phyloP scores from a whole-genome alignment of 1,140 invertebrate species.

The Diploscapter pachys region DNA sequence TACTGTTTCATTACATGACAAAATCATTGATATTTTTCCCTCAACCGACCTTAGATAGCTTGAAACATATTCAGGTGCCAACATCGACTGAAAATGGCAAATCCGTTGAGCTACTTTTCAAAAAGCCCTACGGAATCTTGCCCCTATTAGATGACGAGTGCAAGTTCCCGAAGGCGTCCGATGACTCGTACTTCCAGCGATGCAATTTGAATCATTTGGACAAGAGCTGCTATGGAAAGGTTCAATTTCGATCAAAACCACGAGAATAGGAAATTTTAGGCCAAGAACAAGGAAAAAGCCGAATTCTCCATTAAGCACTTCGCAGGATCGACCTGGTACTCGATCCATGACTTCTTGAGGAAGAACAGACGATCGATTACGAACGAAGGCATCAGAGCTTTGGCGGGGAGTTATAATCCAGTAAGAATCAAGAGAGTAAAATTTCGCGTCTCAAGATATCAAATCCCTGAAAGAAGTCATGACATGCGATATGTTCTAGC shows the following conservation, averaged over 20 bases:
- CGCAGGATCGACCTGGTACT: conserved; percentile 29
- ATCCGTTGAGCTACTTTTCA: conserved; percentile 21
- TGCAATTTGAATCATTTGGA: conserved; percentile 32
- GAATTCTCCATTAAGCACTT: conserved; percentile 31
- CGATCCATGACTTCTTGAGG: conserved; percentile 19
- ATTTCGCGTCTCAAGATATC: too few species aligned
- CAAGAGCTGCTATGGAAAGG: conserved; percentile 29
- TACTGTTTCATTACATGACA: not conserved
- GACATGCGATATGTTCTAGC: not conserved
- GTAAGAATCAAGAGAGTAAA: not conserved
- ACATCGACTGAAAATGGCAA: conserved; percentile 13
- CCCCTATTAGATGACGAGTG: conserved; percentile 25
- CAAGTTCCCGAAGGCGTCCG: conserved; percentile 31
- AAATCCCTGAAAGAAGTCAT: too few species aligned
- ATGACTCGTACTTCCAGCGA: conserved; percentile 27
- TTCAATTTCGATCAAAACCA: not conserved
- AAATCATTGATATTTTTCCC: not conserved
- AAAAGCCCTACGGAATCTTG: conserved; percentile 32
- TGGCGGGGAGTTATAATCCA: conserved; percentile 20
- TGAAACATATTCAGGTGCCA: conserved; percentile 10
- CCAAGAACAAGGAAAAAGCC: conserved; percentile 19
- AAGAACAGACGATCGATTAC: conserved; percentile 24
- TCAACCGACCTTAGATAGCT: not conserved
- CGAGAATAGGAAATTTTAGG: not conserved
- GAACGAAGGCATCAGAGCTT: conserved; percentile 1